Evolutionary conservation across 1,140 invertebrate genomes (phyloP).

Genomic region (Cyphomyrmex costatus): DNA sequence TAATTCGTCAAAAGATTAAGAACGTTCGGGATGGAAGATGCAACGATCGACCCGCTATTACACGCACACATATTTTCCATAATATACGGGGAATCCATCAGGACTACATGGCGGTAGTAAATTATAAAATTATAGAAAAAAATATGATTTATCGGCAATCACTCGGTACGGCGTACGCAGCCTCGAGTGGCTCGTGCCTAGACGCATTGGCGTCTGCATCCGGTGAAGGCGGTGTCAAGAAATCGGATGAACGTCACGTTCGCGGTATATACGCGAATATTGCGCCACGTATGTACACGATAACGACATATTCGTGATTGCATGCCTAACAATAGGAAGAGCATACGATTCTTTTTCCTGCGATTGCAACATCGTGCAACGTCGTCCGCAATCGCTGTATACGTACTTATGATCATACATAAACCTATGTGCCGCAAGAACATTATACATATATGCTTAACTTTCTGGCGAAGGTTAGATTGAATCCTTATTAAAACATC

Average conservation of each 20-base stretch:
- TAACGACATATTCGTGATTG: conserved; percentile 57
- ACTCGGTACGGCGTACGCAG: conserved; percentile 37
- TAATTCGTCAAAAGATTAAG: background rate
- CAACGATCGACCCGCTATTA: background rate
- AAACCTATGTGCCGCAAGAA: background rate
- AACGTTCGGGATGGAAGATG: background rate
- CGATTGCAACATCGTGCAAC: conserved; percentile 31
- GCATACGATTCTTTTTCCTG: conserved; percentile 37
- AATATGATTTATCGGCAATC: conserved; percentile 54
- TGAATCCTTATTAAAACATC: background rate
- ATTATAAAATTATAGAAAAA: conserved; percentile 47
- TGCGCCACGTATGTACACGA: conserved; percentile 33
- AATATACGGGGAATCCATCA: conserved; percentile 10
- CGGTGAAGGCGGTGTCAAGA: conserved; percentile 57
- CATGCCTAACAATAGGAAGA: conserved; percentile 54
- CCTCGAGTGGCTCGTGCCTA: conserved; percentile 55
- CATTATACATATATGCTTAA: background rate
- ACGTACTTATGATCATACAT: conserved; percentile 17
- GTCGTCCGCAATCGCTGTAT: conserved; percentile 9
- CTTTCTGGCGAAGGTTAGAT: background rate
- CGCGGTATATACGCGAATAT: background rate
- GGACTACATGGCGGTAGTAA: conserved; percentile 18
- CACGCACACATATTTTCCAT: background rate
- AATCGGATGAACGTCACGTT: conserved; percentile 42
- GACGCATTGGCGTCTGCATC: conserved; percentile 59